phyloP scores from a whole-genome alignment of 2,888 invertebrate species.

The Eubasilissa splendida region DNA sequence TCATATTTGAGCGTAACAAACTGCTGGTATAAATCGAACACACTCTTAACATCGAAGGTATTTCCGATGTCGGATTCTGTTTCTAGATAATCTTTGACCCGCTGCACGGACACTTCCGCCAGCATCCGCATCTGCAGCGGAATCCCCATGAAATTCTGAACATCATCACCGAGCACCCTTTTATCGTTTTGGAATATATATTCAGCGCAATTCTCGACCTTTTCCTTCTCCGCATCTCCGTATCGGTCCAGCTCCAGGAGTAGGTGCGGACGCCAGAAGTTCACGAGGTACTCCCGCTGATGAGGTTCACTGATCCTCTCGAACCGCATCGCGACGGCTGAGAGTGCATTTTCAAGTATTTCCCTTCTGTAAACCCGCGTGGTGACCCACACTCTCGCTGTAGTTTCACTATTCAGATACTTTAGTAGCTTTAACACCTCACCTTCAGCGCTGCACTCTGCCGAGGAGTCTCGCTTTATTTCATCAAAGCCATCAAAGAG shows the following conservation, averaged over 20 bases:
- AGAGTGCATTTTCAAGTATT: background rate
- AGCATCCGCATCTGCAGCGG: slow-evolving; percentile 33
- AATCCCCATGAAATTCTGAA: background rate
- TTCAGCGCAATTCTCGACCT: background rate
- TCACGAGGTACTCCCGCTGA: background rate
- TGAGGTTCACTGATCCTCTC: background rate
- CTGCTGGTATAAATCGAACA: slow-evolving; percentile 4
- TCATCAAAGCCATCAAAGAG: slow-evolving; percentile 32
- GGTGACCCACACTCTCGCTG: background rate
- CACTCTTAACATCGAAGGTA: too few relatives aligned
- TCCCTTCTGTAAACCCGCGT: background rate
- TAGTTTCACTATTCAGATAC: slow-evolving; percentile 1
- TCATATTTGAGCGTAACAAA: slow-evolving; percentile 9
- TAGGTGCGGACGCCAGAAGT: slow-evolving; percentile 7
- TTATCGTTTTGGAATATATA: background rate
- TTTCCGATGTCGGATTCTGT: background rate
- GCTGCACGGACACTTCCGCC: background rate
- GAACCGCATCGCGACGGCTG: background rate
- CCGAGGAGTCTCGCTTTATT: background rate
- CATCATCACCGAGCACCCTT: background rate
- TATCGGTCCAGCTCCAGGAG: background rate
- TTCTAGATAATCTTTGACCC: background rate
- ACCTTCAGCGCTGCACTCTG: background rate
- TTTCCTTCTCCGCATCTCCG: background rate
- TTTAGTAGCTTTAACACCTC: background rate